Percentiles rank a stretch among this genome's conserved stretches.
Evolutionary conservation across 30 jellyfish, hydroid and myxozoan species (phyloP).

Genomic region (Aurelia sp.): DNA sequence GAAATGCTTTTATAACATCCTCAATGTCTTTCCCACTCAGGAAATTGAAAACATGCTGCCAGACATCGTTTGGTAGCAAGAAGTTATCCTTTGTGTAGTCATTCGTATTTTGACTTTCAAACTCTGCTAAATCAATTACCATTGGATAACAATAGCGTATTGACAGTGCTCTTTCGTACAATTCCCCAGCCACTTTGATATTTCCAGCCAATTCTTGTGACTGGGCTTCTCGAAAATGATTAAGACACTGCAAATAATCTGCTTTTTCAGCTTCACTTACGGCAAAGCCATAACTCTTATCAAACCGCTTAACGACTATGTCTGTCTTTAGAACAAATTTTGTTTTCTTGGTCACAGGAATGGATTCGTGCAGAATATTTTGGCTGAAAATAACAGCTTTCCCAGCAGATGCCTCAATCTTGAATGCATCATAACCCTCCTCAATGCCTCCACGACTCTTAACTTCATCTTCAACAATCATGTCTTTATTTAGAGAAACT

Average conservation of each 20-base stretch:
- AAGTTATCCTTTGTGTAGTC: not conserved
- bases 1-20: conserved; percentile 47
- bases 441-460: conserved; percentile 56
- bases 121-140: not conserved
- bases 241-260: conserved; percentile 61
- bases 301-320: conserved; percentile 51
- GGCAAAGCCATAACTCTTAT: conserved; percentile 49
- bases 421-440: conserved; percentile 50
- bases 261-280: conserved; percentile 41
- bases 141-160: conserved; percentile 73
- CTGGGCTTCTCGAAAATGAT: conserved; percentile 71
- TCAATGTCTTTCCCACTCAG: conserved; percentile 43
- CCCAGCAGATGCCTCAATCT: conserved; percentile 44
- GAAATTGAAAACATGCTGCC: conserved; percentile 48
- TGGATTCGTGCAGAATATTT: conserved; percentile 64
- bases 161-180: conserved; percentile 77
- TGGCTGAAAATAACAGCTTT: conserved; percentile 68
- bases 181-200: conserved; percentile 26
- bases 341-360: conserved; percentile 5
- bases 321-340: conserved; percentile 58
- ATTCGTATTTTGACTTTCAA: not conserved
- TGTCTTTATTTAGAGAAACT: conserved; percentile 4
- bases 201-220: conserved; percentile 32
- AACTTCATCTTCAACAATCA: conserved; percentile 59
- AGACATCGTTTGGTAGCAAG: conserved; percentile 43